Conservation (phyloP, 2,888 invertebrate species). For the Pomacea canaliculata region DNA sequence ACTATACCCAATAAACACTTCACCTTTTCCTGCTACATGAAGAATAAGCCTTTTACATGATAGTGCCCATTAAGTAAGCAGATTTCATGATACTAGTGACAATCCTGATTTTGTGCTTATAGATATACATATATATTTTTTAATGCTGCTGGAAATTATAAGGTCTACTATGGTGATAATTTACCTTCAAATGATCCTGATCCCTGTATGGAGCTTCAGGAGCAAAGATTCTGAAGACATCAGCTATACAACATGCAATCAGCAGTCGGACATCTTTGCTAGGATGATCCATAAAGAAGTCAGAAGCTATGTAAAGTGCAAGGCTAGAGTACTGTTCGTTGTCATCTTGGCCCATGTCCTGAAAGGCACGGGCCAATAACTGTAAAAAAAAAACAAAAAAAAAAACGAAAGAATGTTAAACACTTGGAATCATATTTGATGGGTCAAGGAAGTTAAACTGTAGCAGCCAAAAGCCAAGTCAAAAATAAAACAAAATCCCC, state of each 20-base stretch:
- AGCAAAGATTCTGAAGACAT: conserved; percentile 94
- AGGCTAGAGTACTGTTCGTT: conserved; percentile 77
- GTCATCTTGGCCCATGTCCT: conserved; percentile 94
- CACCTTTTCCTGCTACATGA: too few species aligned
- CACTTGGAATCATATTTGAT: too few species aligned
- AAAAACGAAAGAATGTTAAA: background rate
- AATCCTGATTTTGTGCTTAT: too few species aligned
- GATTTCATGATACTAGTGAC: too few species aligned
- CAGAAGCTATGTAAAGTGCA: conserved; percentile 92
- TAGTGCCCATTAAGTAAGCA: too few species aligned
- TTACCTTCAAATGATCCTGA: conserved; percentile 86
- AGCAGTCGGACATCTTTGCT: conserved; percentile 93
- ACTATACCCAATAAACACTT: too few species aligned
- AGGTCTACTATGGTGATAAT: background rate
- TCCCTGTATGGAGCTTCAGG: conserved; percentile 98
- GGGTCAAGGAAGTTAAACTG: too few species aligned
- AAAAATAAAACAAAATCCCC: background rate
- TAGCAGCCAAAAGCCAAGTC: too few species aligned
- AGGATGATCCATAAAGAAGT: conserved; percentile 89
- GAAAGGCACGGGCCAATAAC: conserved; percentile 85
- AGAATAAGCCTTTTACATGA: too few species aligned
- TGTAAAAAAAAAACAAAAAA: background rate
- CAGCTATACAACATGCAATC: conserved; percentile 97
- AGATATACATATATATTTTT: too few species aligned
- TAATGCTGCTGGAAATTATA: too few species aligned